phyloP scores from a whole-genome alignment of 2,113 vertebrate species.

The Salvator merianae region DNA sequence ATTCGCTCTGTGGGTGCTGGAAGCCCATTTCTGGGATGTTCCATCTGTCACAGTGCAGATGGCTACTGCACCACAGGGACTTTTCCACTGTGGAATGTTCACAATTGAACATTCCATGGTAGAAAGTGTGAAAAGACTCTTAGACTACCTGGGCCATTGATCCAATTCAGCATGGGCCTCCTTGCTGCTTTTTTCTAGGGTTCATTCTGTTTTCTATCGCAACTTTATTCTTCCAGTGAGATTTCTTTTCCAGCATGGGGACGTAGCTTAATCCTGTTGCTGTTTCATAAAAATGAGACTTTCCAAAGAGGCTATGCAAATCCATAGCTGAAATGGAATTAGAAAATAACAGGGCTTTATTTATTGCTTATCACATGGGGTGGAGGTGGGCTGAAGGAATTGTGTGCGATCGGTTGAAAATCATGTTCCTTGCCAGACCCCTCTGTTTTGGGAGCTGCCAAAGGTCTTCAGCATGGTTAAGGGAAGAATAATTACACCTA shows the following conservation, averaged over 20 bases:
- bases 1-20: no score
- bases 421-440: not conserved
- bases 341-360: not conserved
- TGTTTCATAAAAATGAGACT: not conserved
- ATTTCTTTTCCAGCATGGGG: not conserved
- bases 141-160: no score
- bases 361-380: not conserved
- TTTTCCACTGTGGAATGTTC: no score
- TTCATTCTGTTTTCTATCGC: not conserved
- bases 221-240: not conserved
- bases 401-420: not conserved
- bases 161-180: no score
- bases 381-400: not conserved
- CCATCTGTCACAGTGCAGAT: no score
- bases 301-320: not conserved
- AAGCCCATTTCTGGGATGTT: no score
- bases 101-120: no score
- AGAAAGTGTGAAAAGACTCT: no score
- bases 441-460: not conserved
- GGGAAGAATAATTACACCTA: not conserved
- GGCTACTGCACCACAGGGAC: no score
- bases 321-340: not conserved
- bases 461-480: not conserved
- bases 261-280: not conserved
- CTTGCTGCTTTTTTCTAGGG: no score